phyloP scores from a whole-genome alignment of 2,797 vertebrate genomes.

The Poeciliopsis presidionis region DNA sequence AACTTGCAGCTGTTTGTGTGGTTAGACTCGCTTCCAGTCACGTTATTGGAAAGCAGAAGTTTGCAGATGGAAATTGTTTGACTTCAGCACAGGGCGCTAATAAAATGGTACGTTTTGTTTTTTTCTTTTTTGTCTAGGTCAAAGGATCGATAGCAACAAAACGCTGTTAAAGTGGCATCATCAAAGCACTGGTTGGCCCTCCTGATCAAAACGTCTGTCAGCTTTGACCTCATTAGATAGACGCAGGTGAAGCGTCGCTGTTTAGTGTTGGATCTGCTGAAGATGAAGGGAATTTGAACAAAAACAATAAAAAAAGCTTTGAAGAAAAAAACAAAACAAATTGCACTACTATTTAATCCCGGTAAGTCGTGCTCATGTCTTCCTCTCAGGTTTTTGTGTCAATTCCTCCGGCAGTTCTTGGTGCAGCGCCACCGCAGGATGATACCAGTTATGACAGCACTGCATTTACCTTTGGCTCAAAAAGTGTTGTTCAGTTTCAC shows the following conservation, averaged over 20 bases:
- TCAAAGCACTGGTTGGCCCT: not conserved
- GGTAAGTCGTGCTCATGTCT: too few species aligned
- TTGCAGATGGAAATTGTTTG: conserved; percentile 6
- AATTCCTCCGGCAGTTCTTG: too few species aligned
- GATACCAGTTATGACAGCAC: not conserved
- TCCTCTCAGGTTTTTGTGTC: too few species aligned
- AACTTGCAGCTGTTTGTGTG: conserved; percentile 8
- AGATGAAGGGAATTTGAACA: not conserved
- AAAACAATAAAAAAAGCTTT: not conserved
- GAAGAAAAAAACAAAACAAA: not conserved
- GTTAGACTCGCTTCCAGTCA: conserved; percentile 6
- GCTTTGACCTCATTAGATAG: not conserved
- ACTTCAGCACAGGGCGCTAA: not conserved
- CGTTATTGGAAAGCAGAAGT: not conserved
- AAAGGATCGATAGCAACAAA: not conserved
- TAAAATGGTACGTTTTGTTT: too few species aligned
- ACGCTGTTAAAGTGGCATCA: not conserved
- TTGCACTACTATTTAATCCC: too few species aligned
- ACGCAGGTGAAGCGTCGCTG: not conserved
- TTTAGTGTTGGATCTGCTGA: not conserved
- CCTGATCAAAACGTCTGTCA: not conserved
- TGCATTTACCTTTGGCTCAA: not conserved
- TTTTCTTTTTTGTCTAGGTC: not conserved
- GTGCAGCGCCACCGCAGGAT: not conserved
- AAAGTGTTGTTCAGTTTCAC: not conserved